Evolutionary conservation across 2,888 invertebrate species (phyloP).

Genomic region (Nephrotoma guestfalica): DNA sequence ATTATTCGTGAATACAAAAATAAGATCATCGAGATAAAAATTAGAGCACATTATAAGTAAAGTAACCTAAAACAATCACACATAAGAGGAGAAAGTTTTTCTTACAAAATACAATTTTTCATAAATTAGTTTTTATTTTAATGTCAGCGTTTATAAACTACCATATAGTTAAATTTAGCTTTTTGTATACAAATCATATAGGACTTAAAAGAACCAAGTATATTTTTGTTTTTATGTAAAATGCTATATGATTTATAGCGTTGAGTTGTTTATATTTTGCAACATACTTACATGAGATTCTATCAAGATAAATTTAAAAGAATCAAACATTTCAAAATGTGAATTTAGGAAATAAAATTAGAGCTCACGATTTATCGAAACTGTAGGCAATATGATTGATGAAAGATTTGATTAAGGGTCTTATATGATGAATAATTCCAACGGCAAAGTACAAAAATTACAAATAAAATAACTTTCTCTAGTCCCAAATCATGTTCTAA

Average conservation of each 20-base stretch:
- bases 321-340: neutral
- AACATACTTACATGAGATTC: neutral
- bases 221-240: neutral
- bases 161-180: neutral
- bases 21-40: neutral
- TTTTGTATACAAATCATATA: neutral
- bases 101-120: neutral
- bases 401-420: neutral
- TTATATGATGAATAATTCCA: neutral
- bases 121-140: neutral
- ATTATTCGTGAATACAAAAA: neutral
- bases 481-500: neutral
- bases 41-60: neutral
- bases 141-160: neutral
- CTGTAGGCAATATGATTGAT: neutral
- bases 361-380: neutral
- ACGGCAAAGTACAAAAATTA: neutral
- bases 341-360: neutral
- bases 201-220: neutral
- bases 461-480: neutral
- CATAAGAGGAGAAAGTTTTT: neutral
- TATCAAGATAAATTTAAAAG: neutral
- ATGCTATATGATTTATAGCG: neutral
- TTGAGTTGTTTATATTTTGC: neutral
- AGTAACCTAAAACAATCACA: neutral